Evolutionary conservation across 2,888 invertebrate genomes (phyloP).

Genomic region (Cerastoderma edule): DNA sequence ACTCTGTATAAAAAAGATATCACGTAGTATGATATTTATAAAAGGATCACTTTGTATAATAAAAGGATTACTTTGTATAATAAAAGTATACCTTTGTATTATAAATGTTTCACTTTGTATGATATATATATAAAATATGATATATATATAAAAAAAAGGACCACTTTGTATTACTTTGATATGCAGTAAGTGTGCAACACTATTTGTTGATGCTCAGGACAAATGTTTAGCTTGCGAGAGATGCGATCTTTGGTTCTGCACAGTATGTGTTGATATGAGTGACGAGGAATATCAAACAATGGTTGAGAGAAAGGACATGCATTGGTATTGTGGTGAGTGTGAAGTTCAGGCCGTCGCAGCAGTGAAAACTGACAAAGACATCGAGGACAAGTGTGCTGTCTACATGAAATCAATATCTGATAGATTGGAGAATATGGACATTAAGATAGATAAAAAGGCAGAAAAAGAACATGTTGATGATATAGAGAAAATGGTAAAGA

Average conservation of each 20-base stretch:
- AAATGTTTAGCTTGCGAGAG: not conserved
- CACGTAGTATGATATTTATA: no score
- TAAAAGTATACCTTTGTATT: no score
- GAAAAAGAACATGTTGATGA: not conserved
- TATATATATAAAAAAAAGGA: no score
- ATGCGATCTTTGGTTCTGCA: not conserved
- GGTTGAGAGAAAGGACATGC: not conserved
- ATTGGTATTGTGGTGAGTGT: not conserved
- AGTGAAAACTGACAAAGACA: slow-evolving; percentile 4
- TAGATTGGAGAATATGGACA: not conserved
- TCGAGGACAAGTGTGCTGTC: not conserved
- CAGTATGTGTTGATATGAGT: not conserved
- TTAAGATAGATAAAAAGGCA: not conserved
- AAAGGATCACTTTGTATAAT: no score
- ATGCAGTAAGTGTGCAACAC: not conserved
- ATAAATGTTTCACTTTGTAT: no score
- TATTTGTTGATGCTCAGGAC: not conserved
- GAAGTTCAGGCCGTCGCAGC: not conserved
- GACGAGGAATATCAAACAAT: not conserved
- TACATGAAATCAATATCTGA: slow-evolving; percentile 2
- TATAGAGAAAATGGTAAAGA: slow-evolving; percentile 1
- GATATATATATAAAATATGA: no score
- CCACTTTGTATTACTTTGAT: no score
- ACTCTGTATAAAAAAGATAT: no score
- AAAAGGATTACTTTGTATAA: no score